phyloP scores from a whole-genome alignment of 2,113 vertebrate species.

The Mandrillus leucophaeus region DNA sequence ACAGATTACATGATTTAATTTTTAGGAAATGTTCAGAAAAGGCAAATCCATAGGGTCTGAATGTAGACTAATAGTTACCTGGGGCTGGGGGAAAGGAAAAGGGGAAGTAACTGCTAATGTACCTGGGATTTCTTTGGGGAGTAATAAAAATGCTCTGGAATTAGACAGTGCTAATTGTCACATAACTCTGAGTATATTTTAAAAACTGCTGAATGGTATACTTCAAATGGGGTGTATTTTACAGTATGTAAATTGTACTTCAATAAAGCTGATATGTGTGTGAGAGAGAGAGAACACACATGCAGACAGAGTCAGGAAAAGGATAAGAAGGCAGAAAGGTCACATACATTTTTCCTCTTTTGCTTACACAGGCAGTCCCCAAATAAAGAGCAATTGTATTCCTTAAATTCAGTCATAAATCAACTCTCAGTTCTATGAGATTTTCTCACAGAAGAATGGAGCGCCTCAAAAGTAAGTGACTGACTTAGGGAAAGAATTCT shows the following conservation, averaged over 20 bases:
- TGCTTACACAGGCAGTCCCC: not conserved
- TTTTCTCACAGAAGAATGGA: not conserved
- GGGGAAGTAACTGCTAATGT: not conserved
- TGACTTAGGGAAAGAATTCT: not conserved
- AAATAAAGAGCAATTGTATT: not conserved
- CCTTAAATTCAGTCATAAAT: not conserved
- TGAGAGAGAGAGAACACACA: not conserved
- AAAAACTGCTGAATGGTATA: not conserved
- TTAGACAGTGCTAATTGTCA: not conserved
- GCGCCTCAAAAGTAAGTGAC: not conserved
- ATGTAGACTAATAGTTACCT: not conserved
- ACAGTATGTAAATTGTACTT: not conserved
- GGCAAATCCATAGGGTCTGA: not conserved
- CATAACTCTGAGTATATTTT: not conserved
- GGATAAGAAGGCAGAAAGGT: not conserved
- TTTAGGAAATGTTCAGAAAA: not conserved
- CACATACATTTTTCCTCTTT: not conserved
- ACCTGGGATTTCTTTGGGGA: not conserved
- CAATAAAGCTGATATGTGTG: not conserved
- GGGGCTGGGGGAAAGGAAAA: not conserved
- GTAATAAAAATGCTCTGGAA: slow-evolving; percentile 8
- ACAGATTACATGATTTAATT: not conserved
- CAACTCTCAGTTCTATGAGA: not conserved
- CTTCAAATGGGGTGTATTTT: not conserved
- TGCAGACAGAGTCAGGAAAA: not conserved